Evolutionary conservation across 2,888 invertebrate genomes (phyloP).

Genomic region (Tiliacea aurago): DNA sequence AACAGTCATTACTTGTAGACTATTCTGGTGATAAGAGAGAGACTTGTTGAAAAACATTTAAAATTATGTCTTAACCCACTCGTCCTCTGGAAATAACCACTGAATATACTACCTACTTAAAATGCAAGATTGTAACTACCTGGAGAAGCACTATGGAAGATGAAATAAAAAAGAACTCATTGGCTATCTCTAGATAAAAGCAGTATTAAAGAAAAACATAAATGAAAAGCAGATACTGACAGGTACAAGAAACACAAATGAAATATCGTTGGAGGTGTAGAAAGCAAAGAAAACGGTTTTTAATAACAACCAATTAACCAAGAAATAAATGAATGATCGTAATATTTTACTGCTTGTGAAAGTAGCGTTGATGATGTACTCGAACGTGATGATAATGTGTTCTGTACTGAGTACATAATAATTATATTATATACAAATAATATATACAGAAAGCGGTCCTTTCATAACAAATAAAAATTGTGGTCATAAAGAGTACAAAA

Average conservation of each 20-base stretch:
- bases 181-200: no score
- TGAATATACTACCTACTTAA: conserved; percentile 1
- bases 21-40: background rate
- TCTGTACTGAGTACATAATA: conserved; percentile 19
- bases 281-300: conserved; percentile 11
- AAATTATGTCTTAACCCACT: conserved; percentile 14
- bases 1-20: conserved; percentile 30
- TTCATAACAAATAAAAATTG: conserved; percentile 11
- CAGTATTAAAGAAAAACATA: background rate
- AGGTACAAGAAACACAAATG: background rate
- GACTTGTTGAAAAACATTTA: conserved; percentile 13
- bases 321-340: conserved; percentile 23
- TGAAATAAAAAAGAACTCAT: background rate
- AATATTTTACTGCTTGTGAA: conserved; percentile 49
- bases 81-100: conserved; percentile 5
- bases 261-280: background rate
- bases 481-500: conserved; percentile 1
- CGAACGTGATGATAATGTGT: conserved; percentile 40
- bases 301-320: conserved; percentile 21
- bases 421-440: conserved; percentile 10
- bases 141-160: background rate
- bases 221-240: background rate
- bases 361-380: conserved; percentile 27
- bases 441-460: conserved; percentile 43
- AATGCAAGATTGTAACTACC: background rate